phyloP scores from a whole-genome alignment of 2,888 invertebrate species.

The Hirtodrosophila duncani region DNA sequence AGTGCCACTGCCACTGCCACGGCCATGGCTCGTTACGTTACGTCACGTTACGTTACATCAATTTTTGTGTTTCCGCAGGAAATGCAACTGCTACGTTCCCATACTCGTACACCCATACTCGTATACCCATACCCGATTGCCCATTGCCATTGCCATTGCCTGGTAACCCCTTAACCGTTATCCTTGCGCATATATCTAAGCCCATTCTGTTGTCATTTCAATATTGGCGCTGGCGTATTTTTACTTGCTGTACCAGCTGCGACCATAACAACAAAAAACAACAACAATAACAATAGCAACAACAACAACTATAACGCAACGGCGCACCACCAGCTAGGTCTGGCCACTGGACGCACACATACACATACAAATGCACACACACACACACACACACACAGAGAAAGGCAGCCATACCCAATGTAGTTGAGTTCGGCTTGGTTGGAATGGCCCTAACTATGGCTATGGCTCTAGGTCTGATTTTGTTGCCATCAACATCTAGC shows the following conservation, averaged over 20 bases:
- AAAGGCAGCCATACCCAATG: too few relatives aligned
- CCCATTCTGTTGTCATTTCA: conserved; percentile 66
- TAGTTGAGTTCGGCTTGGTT: too few relatives aligned
- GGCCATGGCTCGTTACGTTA: conserved; percentile 61
- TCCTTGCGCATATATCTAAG: conserved; percentile 47
- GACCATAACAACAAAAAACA: conserved; percentile 45
- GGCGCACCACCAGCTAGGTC: too few relatives aligned
- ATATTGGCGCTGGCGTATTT: conserved; percentile 65
- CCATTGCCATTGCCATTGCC: not conserved
- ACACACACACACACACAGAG: too few relatives aligned
- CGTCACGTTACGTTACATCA: conserved; percentile 71
- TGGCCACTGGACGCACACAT: too few relatives aligned
- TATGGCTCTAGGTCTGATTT: too few relatives aligned
- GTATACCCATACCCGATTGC: conserved; percentile 9
- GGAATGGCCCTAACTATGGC: too few relatives aligned
- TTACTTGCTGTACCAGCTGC: conserved; percentile 67
- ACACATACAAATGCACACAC: too few relatives aligned
- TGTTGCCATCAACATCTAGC: too few relatives aligned
- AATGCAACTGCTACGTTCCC: conserved; percentile 63
- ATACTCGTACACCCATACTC: not conserved
- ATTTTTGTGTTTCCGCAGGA: conserved; percentile 70
- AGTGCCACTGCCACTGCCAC: conserved; percentile 38
- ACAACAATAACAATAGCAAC: conserved; percentile 19
- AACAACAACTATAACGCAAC: conserved; percentile 24
- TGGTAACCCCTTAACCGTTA: conserved; percentile 45